Base-by-base conservation (phyloP, 2,888 invertebrate genomes). In the Pantelozetes paolii region DNA sequence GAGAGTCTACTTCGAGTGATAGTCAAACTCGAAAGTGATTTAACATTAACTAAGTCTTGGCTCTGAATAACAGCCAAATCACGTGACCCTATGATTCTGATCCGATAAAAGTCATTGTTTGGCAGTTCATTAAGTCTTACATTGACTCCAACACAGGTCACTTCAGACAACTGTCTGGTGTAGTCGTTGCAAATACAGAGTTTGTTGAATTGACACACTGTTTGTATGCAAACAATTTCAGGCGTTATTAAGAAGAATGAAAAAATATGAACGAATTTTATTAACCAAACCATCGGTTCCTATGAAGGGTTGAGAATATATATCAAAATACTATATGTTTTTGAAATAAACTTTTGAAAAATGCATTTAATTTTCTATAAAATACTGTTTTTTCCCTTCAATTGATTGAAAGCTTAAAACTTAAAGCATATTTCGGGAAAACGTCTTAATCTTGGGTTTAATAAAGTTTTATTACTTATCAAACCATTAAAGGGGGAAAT, bases 91-190 rank as follows among this genome's bases (percentile, higher is more conserved):
- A 75, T 72, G 28, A 76, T 26, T 45, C 64, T 71, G 5, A 76
- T 36, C 30, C 76, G 64, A 62, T 74, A 76, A 13, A 71, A 40
- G 59, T 76, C 67, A 8, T 40, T 45, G 28, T 32, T 8, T 11
- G 75, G 76, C 2, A 78, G 62, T 13, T 71, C 36, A 18, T 78
- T 78, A 0, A 78, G 62, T n/a, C 73, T 72, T 23, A 78, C 74
- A 32, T 78, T 76, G 20, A 78, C 77, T 18, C 76, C 76, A 48
- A 77, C 62, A 69, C 78, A 78, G 36, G 74, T 77, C 64, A 78
- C 75, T 57, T 78, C 78, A 13, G 74, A 69, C 23, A 75, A 71
- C 30, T 71, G 73, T 23, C 20, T 28, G 42, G 73, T 73, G 28
- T 73, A 73, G 30, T 73, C 74, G 70, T 71, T 73, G 48, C 78